These are phyloP conservation scores for Drosophila flavopinicola DNA, from an alignment of 2,888 invertebrate genomes.

Conservation along the genomic window DNA sequence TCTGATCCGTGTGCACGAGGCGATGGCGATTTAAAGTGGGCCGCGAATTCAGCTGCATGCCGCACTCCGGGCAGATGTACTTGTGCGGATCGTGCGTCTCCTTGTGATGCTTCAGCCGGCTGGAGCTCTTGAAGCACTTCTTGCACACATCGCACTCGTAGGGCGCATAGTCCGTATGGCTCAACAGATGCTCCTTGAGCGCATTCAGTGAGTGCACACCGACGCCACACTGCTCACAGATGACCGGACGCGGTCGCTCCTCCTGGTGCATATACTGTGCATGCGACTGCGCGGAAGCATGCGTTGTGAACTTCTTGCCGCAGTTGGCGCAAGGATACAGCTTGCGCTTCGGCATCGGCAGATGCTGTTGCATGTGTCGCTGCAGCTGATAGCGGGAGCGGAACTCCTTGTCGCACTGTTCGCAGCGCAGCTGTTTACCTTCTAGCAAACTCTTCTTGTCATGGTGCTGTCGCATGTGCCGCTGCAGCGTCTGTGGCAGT, in stretches of 20 bases:
- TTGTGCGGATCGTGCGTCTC: slow-evolving; percentile 83
- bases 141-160: slow-evolving; percentile 85
- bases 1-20: slow-evolving; percentile 82
- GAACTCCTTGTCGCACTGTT: slow-evolving; percentile 58
- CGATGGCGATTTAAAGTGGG: slow-evolving; percentile 81
- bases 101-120: slow-evolving; percentile 79
- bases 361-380: slow-evolving; percentile 58
- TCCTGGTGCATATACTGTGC: slow-evolving; percentile 81
- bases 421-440: slow-evolving; percentile 25
- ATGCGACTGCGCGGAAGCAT: slow-evolving; percentile 69
- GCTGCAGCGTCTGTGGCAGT: slow-evolving; percentile 40
- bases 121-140: slow-evolving; percentile 83
- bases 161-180: slow-evolving; percentile 85
- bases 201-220: slow-evolving; percentile 85
- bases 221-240: slow-evolving; percentile 85
- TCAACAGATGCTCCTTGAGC: slow-evolving; percentile 85
- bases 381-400: slow-evolving; percentile 46
- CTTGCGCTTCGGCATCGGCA: slow-evolving; percentile 66
- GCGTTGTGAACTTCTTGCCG: slow-evolving; percentile 79
- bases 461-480: slow-evolving; percentile 61
- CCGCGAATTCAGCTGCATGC: slow-evolving; percentile 80
- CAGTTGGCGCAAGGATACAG: slow-evolving; percentile 73
- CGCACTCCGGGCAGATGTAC: slow-evolving; percentile 81
- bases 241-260: slow-evolving; percentile 83
- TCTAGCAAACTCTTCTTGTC: background rate